A percentile compares a stretch with the other conserved stretches of the same genome.
These are phyloP conservation scores for Volucella zonaria DNA, from an alignment of 2,888 invertebrate species.

Conservation along the genomic window DNA sequence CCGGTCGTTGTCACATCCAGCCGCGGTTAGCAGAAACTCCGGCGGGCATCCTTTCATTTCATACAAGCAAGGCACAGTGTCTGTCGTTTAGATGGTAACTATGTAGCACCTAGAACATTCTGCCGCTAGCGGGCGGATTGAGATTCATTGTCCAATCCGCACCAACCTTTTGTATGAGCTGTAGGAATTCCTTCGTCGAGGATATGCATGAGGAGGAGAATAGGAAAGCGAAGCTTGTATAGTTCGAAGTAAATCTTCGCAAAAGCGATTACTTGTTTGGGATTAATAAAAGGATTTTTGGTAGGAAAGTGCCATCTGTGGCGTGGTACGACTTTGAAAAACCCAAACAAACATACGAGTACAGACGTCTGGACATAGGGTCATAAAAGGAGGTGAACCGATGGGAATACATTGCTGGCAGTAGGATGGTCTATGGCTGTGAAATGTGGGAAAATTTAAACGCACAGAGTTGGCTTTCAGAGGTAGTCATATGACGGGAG, in stretches of 20 bases:
- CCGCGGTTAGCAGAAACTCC: conserved; percentile 63
- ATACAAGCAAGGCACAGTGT: neutral
- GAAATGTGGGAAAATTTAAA: conserved; percentile 9
- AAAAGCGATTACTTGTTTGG: conserved; percentile 71
- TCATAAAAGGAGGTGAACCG: neutral
- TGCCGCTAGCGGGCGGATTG: neutral
- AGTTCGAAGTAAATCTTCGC: conserved; percentile 71
- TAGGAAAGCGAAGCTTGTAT: conserved; percentile 13
- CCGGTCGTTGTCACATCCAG: conserved; percentile 48
- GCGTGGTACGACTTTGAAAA: conserved; percentile 30
- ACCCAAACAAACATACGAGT: conserved; percentile 26
- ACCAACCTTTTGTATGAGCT: conserved; percentile 28
- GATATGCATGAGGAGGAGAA: neutral
- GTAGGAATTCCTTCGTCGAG: neutral
- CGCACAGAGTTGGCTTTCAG: conserved; percentile 23
- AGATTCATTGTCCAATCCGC: too few relatives aligned
- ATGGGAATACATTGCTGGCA: neutral
- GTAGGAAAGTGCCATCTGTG: conserved; percentile 72
- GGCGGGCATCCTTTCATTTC: conserved; percentile 39
- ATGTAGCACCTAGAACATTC: neutral
- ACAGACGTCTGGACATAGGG: conserved; percentile 9
- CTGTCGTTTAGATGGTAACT: too few relatives aligned
- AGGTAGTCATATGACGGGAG: neutral
- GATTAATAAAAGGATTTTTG: conserved; percentile 73
- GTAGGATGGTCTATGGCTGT: conserved; percentile 9